Evolutionary conservation across 2,113 vertebrate genomes (phyloP).

Genomic region (Gallinago undulata): DNA sequence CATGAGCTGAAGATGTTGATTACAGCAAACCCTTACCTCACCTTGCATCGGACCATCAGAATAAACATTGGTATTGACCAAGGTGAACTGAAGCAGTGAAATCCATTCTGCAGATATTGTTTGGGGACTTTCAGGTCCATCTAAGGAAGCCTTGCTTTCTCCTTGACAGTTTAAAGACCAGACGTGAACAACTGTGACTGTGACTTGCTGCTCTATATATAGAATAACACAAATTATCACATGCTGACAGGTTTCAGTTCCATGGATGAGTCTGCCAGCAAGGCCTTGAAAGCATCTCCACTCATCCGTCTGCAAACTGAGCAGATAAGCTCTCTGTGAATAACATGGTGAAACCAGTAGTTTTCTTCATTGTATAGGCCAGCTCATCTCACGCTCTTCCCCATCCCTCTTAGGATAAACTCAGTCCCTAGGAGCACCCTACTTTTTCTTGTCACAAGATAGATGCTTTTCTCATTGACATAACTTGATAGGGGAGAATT

Average conservation of each 20-base stretch:
- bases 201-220: slow-evolving; percentile 45
- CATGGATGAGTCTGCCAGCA: slow-evolving; percentile 23
- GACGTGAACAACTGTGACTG: neutral
- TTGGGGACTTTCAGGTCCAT: neutral
- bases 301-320: neutral
- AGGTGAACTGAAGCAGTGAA: neutral
- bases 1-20: neutral
- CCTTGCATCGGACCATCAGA: neutral
- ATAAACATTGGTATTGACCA: neutral
- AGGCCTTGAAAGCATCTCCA: slow-evolving; percentile 26
- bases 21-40: neutral
- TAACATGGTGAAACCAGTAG: neutral
- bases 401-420: neutral
- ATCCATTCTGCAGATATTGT: neutral
- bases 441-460: neutral
- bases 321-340: neutral
- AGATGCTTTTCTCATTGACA: neutral
- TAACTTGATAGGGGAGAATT: neutral
- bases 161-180: slow-evolving; percentile 46
- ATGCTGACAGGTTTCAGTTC: slow-evolving; percentile 40
- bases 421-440: neutral
- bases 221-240: slow-evolving; percentile 60
- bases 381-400: neutral
- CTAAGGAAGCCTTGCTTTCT: slow-evolving; percentile 43
- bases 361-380: neutral